phyloP scores from a whole-genome alignment of 2,888 invertebrate genomes.

The Ochropleura plecta region DNA sequence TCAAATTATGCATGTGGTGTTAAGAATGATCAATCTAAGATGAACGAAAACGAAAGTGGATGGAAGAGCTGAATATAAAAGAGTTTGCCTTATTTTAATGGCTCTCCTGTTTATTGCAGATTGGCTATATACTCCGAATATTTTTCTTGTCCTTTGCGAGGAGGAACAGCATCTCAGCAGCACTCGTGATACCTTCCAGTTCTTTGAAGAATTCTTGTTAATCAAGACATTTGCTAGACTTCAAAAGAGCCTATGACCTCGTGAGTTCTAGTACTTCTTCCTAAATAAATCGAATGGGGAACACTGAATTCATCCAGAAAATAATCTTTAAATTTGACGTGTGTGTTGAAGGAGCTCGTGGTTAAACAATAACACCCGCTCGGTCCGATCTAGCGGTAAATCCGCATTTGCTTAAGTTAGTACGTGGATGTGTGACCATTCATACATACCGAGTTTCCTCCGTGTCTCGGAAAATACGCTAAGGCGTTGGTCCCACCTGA shows the following conservation, averaged over 20 bases:
- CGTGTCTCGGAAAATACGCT: too few relatives aligned
- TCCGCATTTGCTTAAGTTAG: too few relatives aligned
- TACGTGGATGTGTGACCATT: too few relatives aligned
- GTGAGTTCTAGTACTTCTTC: neutral
- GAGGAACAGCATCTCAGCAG: neutral
- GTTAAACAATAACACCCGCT: too few relatives aligned
- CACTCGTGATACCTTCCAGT: neutral
- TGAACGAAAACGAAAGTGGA: neutral
- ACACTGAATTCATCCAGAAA: neutral
- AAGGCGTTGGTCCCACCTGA: too few relatives aligned
- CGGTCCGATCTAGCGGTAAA: too few relatives aligned
- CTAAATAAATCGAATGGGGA: neutral
- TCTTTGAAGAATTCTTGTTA: neutral
- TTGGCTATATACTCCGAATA: neutral
- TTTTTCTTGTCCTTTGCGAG: neutral
- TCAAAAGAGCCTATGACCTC: neutral
- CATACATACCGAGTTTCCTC: too few relatives aligned
- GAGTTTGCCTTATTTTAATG: too few relatives aligned
- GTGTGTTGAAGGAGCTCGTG: too few relatives aligned
- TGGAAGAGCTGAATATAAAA: neutral
- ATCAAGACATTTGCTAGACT: neutral
- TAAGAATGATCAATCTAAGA: neutral
- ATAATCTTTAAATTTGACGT: neutral
- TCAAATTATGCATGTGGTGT: neutral
- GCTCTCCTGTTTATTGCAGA: neutral